Conservation (phyloP, 2,797 vertebrate species). For the Sebastes nivosus region DNA sequence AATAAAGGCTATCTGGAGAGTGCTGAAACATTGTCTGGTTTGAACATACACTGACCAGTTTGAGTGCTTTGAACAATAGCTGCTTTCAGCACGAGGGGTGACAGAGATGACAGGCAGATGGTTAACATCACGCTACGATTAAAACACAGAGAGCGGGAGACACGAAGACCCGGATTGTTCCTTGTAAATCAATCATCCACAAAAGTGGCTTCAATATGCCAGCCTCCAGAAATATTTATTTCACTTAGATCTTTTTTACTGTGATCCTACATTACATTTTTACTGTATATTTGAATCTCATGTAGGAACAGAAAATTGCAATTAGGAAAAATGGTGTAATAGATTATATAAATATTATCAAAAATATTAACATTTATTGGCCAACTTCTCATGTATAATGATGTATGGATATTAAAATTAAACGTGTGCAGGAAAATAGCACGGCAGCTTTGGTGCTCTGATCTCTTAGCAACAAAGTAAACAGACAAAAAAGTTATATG, state of each 20-base stretch:
- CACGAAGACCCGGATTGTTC: constrained; percentile 16
- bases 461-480: constrained; percentile 36
- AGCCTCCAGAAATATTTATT: constrained; percentile 10
- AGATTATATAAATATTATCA: neutral
- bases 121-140: constrained; percentile 46
- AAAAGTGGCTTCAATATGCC: constrained; percentile 18
- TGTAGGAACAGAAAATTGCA: neutral
- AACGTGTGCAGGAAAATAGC: neutral
- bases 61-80: constrained; percentile 62
- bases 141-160: constrained; percentile 19
- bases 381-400: neutral
- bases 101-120: constrained; percentile 66
- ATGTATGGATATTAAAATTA: neutral
- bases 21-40: constrained; percentile 37
- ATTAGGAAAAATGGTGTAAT: neutral
- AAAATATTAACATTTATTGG: neutral
- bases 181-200: constrained; percentile 17
- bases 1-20: constrained; percentile 24
- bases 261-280: neutral
- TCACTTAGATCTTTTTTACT: neutral
- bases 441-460: neutral
- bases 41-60: constrained; percentile 37
- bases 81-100: constrained; percentile 56
- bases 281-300: neutral
- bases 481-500: constrained; percentile 4